phyloP scores from a whole-genome alignment of 2,888 invertebrate genomes.

The Nemotelus nigrinus region DNA sequence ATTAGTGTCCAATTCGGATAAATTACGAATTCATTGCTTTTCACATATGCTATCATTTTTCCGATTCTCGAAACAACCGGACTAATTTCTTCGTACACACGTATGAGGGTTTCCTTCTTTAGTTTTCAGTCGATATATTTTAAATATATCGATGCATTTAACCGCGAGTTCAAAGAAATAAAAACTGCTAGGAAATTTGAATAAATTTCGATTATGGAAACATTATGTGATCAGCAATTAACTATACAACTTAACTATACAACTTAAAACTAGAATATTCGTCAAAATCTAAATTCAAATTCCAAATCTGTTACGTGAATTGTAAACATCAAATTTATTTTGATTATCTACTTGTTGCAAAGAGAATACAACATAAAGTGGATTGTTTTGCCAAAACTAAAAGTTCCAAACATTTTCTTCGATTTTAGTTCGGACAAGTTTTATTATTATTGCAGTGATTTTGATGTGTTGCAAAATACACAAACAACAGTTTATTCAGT shows the following conservation, averaged over 20 bases:
- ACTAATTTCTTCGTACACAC: background rate
- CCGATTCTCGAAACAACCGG: too few species aligned
- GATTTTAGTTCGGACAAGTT: too few species aligned
- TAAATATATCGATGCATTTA: background rate
- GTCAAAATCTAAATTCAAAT: background rate
- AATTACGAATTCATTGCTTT: conserved; percentile 12
- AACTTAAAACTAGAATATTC: conserved; percentile 24
- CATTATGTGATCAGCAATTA: background rate
- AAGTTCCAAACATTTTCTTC: too few species aligned
- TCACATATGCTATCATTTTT: background rate
- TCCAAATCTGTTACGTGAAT: too few species aligned
- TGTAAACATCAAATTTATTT: too few species aligned
- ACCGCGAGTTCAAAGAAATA: background rate
- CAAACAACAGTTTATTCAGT: too few species aligned
- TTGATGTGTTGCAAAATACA: too few species aligned
- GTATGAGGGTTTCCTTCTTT: too few species aligned
- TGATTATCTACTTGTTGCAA: too few species aligned
- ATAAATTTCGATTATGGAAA: background rate
- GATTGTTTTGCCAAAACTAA: too few species aligned
- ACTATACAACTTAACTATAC: background rate
- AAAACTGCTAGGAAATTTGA: background rate
- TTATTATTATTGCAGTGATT: too few species aligned
- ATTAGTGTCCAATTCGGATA: conserved; percentile 4
- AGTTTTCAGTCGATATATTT: background rate
- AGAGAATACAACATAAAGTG: too few species aligned